Percentiles rank a stretch among this genome's conserved stretches.
Conservation (phyloP, 2,888 invertebrate species). For the Mamestra brassicae region DNA sequence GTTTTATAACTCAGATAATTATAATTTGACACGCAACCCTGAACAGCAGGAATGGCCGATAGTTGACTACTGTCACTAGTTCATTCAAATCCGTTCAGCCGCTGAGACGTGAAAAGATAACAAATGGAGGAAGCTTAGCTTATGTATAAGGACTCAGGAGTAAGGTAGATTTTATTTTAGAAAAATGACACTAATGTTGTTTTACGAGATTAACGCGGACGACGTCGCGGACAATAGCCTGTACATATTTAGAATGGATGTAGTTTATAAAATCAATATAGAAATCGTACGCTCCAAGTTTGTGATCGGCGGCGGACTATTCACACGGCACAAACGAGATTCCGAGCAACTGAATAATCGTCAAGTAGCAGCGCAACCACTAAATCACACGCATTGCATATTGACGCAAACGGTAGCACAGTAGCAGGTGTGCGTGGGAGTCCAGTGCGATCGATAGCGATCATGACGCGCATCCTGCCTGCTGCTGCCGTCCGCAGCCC, state of each 20-base stretch:
- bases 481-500: constrained; percentile 6
- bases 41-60: neutral
- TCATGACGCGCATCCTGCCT: constrained; percentile 15
- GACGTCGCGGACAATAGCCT: too few relatives aligned
- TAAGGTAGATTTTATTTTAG: too few relatives aligned
- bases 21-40: too few relatives aligned
- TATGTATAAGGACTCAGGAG: too few relatives aligned
- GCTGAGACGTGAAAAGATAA: too few relatives aligned
- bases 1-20: neutral
- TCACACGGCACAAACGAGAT: neutral
- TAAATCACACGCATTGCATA: constrained; percentile 16
- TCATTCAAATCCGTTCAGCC: too few relatives aligned
- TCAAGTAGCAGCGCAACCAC: neutral
- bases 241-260: too few relatives aligned
- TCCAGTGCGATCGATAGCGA: constrained; percentile 21
- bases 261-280: neutral
- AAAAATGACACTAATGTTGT: too few relatives aligned
- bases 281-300: too few relatives aligned
- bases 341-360: neutral
- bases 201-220: too few relatives aligned
- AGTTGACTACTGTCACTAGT: neutral
- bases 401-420: constrained; percentile 2
- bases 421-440: neutral
- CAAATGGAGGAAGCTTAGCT: too few relatives aligned
- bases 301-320: too few relatives aligned